Base-by-base conservation (phyloP, 1,140 invertebrate genomes). In the Zophobas morio region DNA sequence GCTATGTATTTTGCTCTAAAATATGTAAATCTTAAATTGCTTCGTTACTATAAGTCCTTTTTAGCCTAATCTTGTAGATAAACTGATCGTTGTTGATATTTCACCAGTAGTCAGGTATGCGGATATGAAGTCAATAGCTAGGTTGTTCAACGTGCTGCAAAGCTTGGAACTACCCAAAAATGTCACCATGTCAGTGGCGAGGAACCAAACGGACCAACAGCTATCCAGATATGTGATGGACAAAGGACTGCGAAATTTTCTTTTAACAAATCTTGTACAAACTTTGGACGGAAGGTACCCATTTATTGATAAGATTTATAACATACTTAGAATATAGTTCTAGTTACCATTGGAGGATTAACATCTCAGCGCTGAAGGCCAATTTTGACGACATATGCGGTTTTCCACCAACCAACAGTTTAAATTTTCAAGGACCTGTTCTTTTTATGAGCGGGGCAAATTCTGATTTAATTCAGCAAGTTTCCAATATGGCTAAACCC, bases 1-100 rank as follows among this genome's bases (percentile, higher is more conserved):
- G 91, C 92, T 53, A 97, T 98, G 95, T 88, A 88, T 36, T 87
- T 93, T n/a, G 92, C 95, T 37, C 84, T 97, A 3, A 88, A 86
- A 81, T 88, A 93, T 87, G 89, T 89, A 84, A 85, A 20, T 20
- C 20, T 20, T 20, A 20, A 20, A 20, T 20, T 20, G 20, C 20
- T 20, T 20, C 20, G 20, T 20, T 20, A 20, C 20, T 66, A 40
- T 33, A 20, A 66, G 42, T 40, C 8, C 1, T 39, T 88, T 90
- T 84, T 86, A 95, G 93, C 93, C 95, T 49, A 88, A 94, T 56
- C 77, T 94, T 20, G 89, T 97, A 1, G 92, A 95, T 8, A 94
- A 93, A 80, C 85, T 96, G 34, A 88, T 97, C 53, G 91, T 97
- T 1, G 92, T 95, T 49, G 96, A 98, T 84, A 93, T 97, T 78